Conservation (phyloP, 2,113 vertebrate species). For the Pristiophorus japonicus region DNA sequence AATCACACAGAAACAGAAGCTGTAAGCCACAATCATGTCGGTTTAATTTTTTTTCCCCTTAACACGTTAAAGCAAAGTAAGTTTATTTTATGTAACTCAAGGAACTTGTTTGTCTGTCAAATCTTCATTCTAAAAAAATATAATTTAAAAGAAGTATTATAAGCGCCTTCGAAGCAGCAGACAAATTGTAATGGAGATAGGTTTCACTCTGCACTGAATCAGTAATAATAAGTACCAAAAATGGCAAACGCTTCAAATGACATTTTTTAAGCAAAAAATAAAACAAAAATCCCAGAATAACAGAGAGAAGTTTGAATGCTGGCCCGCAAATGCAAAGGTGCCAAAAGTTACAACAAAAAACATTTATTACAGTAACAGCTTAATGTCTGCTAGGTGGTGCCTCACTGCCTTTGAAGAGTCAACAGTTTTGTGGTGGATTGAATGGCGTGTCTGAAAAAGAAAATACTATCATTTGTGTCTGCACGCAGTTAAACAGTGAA, state of each 20-base stretch:
- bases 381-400: background rate
- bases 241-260: background rate
- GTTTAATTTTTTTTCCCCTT: background rate
- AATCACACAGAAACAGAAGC: background rate
- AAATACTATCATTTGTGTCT: background rate
- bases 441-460: too few species aligned
- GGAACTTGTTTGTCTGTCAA: background rate
- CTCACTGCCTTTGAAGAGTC: background rate
- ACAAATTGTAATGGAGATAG: background rate
- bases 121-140: background rate
- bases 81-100: constrained; percentile 18
- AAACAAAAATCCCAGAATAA: background rate
- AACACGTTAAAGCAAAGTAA: background rate
- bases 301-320: background rate
- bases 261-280: background rate
- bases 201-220: background rate
- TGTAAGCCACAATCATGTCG: background rate
- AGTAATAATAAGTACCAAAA: background rate
- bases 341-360: background rate
- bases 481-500: background rate
- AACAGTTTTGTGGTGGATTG: background rate
- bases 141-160: background rate
- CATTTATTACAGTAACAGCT: too few species aligned
- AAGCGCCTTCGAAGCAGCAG: background rate
- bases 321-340: background rate